Base-by-base conservation (phyloP, 2,888 invertebrate species). In the Fissipunctia ypsillon region DNA sequence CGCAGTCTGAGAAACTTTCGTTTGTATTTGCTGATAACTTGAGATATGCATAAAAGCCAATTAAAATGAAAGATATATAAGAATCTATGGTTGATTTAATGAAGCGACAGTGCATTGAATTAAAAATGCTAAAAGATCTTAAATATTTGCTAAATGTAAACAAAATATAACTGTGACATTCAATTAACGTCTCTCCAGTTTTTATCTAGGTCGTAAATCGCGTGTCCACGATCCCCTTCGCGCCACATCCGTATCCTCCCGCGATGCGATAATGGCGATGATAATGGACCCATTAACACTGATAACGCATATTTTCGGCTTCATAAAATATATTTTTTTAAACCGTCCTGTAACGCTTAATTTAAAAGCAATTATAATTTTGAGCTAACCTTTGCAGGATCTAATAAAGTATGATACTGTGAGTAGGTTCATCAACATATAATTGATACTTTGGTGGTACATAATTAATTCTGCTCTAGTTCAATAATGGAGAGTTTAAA, bases 131-230 rank as follows among this genome's bases (percentile, higher is more conserved):
- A 12, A 22, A 72, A 69, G 22, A 38, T 19, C 22, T 16, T 43
- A 35, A 52, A 9, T 50, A 28, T 50, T 38, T 31, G 19, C 14
- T 19, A 22, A 35, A 59, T 38, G 38, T 68, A 77, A 76, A 59
- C 45, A 77, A 77, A 63, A 52, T 52, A 2, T 43, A 48, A 78
- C 31, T 63, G 57, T 25, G 52, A 54, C 38, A 67, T 66, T 61
- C 52, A 61, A 61, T 48, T 69, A 79, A 50, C 22, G 38, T 25
- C 12, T 31, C 45, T 28, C 41, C 48, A 67, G 19, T 56, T 68
- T 73, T 83, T 72, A 83, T 83, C 69, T 69, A 65, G 10, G 50
- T 70, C 69, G 69, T 77, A 85, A 74, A 85, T 73, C 79, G 63
- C 66, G 38, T 73, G 60, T 61, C 57, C 72, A 25, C 57, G 59